These are phyloP conservation scores for Eptesicus fuscus DNA, from an alignment of 2,113 vertebrate species.

Conservation along the genomic window DNA sequence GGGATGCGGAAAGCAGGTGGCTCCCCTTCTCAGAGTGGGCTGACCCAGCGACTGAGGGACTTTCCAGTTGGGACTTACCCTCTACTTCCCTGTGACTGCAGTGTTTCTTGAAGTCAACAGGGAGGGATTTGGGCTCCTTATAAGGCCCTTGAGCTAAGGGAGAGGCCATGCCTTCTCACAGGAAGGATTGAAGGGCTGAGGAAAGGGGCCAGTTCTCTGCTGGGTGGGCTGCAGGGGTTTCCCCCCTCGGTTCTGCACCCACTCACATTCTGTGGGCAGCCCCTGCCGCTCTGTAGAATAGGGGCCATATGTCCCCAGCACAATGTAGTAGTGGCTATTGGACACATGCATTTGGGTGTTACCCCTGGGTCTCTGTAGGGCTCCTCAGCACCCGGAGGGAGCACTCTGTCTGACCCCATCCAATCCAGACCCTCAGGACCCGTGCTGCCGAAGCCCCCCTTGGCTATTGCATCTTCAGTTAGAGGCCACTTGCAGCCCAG, in stretches of 20 bases:
- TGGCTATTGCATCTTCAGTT: neutral
- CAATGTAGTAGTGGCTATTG: neutral
- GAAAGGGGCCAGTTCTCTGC: neutral
- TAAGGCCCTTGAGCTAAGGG: neutral
- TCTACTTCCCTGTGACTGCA: neutral
- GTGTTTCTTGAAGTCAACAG: neutral
- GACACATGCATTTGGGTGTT: no score
- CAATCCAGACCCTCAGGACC: neutral
- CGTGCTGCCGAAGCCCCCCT: accelerated
- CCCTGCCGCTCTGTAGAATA: neutral
- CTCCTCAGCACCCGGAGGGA: accelerated
- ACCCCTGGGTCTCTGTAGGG: neutral
- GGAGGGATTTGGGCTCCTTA: neutral
- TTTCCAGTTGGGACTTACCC: neutral
- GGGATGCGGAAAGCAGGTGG: accelerated
- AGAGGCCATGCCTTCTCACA: neutral
- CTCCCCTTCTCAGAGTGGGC: neutral
- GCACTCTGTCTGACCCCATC: neutral
- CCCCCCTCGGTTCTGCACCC: accelerated
- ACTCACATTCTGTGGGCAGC: neutral
- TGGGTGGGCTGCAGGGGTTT: neutral
- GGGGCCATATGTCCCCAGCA: accelerated
- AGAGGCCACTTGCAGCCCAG: neutral
- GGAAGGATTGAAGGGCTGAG: neutral
- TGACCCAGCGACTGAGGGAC: neutral